Evolutionary conservation across 2,888 invertebrate genomes (phyloP).

Genomic region (Apamea sordens): DNA sequence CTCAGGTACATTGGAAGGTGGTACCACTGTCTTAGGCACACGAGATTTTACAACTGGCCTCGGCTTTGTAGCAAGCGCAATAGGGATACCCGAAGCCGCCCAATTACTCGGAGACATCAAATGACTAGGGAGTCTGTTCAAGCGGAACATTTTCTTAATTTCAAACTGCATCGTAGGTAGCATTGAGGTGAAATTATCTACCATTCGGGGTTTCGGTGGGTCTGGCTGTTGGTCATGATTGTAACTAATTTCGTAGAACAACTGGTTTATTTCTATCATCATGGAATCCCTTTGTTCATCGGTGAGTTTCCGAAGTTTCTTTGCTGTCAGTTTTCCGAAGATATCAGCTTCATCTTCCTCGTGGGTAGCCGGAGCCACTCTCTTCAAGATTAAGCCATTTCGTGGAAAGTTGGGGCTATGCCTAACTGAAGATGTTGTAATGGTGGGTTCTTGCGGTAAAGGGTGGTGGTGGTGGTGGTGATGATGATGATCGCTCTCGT

Average conservation of each 20-base stretch:
- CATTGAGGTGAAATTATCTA: constrained; percentile 20
- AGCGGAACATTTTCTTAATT: constrained; percentile 26
- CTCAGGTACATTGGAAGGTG: neutral
- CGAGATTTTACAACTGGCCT: neutral
- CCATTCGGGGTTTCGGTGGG: neutral
- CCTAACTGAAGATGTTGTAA: constrained; percentile 7
- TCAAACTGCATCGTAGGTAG: neutral
- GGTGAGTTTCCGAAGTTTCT: constrained; percentile 36
- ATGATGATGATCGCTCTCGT: neutral
- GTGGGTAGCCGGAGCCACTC: neutral
- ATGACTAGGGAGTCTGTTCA: neutral
- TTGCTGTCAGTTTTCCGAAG: constrained; percentile 52
- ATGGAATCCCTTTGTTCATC: constrained; percentile 33
- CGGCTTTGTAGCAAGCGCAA: neutral
- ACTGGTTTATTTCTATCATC: constrained; percentile 45
- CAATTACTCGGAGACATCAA: neutral
- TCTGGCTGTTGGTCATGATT: neutral
- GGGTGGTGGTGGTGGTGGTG: too few relatives aligned
- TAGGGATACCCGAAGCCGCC: neutral
- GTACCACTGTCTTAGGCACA: neutral
- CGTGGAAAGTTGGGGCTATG: neutral
- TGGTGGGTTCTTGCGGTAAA: constrained; percentile 19
- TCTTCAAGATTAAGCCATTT: constrained; percentile 31
- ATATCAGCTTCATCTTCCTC: constrained; percentile 46
- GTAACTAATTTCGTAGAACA: constrained; percentile 30